These are phyloP conservation scores for Phaethon lepturus DNA, from an alignment of 2,113 vertebrate genomes.

Conservation along the genomic window DNA sequence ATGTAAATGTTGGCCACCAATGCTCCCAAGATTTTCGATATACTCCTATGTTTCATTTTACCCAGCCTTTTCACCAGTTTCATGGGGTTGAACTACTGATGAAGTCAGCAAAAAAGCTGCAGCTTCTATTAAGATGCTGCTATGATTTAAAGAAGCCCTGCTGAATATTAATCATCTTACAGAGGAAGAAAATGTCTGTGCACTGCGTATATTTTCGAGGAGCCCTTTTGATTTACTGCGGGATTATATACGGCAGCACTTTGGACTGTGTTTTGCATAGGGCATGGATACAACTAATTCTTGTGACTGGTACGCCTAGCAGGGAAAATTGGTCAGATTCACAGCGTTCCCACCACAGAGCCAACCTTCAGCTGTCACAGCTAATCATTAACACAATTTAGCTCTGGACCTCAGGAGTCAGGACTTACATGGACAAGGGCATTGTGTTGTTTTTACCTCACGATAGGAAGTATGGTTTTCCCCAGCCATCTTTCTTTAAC, in stretches of 20 bases:
- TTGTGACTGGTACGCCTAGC: background rate
- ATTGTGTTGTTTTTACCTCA: constrained; percentile 79
- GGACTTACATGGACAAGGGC: constrained; percentile 78
- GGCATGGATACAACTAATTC: background rate
- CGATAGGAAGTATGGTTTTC: constrained; percentile 72
- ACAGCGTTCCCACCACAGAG: background rate
- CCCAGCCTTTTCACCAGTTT: background rate
- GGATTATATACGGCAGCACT: background rate
- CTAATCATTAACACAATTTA: constrained; percentile 81
- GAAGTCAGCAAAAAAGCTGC: background rate
- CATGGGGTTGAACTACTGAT: background rate
- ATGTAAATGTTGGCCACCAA: background rate
- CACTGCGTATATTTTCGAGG: background rate
- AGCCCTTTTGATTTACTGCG: background rate
- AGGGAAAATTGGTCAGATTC: constrained; percentile 21
- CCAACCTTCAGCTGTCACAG: constrained; percentile 13
- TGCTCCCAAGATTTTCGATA: background rate
- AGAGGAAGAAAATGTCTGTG: background rate
- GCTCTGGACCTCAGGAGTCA: constrained; percentile 74
- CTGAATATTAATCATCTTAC: background rate
- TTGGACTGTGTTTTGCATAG: background rate
- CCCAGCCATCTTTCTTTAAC: constrained; percentile 74
- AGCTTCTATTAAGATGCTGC: background rate
- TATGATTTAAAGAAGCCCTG: constrained; percentile 25
- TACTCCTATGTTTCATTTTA: background rate